phyloP scores from a whole-genome alignment of 35 echinoderm and acorn worm genomes.

The Anneissia japonica region DNA sequence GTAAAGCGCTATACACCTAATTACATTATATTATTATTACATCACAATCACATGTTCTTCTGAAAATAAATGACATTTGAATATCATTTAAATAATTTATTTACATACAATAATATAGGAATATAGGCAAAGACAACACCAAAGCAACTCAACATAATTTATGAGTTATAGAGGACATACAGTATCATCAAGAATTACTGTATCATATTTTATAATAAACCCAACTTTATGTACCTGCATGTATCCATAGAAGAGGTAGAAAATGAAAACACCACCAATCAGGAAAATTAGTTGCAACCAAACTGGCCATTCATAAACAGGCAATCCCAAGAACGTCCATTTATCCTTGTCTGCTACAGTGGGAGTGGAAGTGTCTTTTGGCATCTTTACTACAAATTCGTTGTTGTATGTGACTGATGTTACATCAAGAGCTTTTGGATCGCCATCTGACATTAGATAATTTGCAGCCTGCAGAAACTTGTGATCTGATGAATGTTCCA shows the following conservation, averaged over 20 bases:
- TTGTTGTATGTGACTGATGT: background rate
- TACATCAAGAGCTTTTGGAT: background rate
- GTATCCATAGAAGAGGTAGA: slow-evolving; percentile 90
- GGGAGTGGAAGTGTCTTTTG: background rate
- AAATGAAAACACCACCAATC: slow-evolving; percentile 70
- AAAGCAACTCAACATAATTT: background rate
- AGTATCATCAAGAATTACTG: background rate
- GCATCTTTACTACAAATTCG: background rate
- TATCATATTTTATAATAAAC: background rate
- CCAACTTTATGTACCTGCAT: slow-evolving; percentile 54
- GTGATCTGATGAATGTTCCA: background rate
- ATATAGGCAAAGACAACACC: background rate
- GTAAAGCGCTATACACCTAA: too few relatives aligned
- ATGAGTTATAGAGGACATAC: background rate
- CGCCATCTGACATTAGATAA: background rate
- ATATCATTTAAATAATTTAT: background rate
- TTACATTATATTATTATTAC: too few relatives aligned
- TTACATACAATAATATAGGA: background rate
- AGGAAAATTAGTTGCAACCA: slow-evolving; percentile 47
- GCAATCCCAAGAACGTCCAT: slow-evolving; percentile 31
- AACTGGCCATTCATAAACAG: slow-evolving; percentile 37
- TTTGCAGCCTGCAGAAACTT: background rate
- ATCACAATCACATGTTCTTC: too few relatives aligned
- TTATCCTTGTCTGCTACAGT: background rate
- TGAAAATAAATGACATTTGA: background rate